phyloP scores from a whole-genome alignment of 2,888 invertebrate species.

The Acanthosepion lycidas region DNA sequence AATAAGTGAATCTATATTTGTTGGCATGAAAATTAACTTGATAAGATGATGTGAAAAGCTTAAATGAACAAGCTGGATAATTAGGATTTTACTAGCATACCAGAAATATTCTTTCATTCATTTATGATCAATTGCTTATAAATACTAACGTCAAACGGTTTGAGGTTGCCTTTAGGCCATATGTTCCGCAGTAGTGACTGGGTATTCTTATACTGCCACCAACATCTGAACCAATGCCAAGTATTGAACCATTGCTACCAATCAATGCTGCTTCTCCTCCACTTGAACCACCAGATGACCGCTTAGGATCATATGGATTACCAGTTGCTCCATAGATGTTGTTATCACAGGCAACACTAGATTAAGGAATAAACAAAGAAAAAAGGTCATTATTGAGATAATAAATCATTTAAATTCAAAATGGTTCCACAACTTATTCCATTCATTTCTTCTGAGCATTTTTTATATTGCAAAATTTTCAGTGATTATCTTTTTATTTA shows the following conservation, averaged over 20 bases:
- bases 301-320: constrained; percentile 73
- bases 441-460: neutral
- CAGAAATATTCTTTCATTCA: no score
- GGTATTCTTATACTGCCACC: constrained; percentile 77
- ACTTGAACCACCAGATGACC: constrained; percentile 76
- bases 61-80: no score
- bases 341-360: constrained; percentile 64
- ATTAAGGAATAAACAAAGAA: constrained; percentile 45
- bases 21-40: no score
- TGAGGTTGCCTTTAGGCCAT: constrained; percentile 75
- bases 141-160: constrained; percentile 68
- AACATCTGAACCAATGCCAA: constrained; percentile 76
- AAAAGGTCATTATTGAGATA: neutral
- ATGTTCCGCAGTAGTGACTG: constrained; percentile 76
- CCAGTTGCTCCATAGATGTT: constrained; percentile 66
- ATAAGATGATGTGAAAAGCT: no score
- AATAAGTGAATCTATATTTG: no score
- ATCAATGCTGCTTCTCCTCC: constrained; percentile 76
- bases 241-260: constrained; percentile 74
- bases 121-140: no score
- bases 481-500: neutral
- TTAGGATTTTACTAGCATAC: no score
- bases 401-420: constrained; percentile 15
- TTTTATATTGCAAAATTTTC: neutral
- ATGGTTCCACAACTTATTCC: neutral